Conservation (phyloP, 2,888 invertebrate genomes). For the Subacronicta megacephala region DNA sequence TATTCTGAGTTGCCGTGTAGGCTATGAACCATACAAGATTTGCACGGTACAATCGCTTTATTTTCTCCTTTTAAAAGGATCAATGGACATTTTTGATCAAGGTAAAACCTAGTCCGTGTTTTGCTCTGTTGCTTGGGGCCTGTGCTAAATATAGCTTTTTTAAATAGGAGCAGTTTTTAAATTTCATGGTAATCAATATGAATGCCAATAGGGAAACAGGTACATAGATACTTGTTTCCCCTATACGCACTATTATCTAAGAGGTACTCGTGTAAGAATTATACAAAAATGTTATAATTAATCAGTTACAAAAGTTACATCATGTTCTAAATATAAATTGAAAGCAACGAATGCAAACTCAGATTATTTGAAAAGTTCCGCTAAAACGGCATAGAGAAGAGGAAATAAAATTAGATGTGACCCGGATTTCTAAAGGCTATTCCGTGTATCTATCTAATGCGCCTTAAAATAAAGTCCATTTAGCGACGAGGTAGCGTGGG, state of each 20-base stretch:
- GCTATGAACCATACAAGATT: conserved; percentile 66
- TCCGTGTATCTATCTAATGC: conserved; percentile 62
- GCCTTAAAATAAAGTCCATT: conserved; percentile 71
- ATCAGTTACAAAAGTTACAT: conserved; percentile 1
- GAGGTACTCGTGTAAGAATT: neutral
- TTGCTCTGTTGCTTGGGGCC: conserved; percentile 15
- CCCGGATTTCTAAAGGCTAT: conserved; percentile 66
- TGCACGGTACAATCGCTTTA: conserved; percentile 66
- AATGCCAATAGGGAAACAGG: too few relatives aligned
- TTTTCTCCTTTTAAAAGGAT: conserved; percentile 68
- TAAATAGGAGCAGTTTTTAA: conserved; percentile 4
- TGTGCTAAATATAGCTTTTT: conserved; percentile 13
- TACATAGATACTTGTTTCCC: too few relatives aligned
- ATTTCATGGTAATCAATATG: neutral
- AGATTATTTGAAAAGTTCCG: conserved; percentile 59
- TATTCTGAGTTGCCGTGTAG: conserved; percentile 55
- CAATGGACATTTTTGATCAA: conserved; percentile 65
- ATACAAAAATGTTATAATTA: conserved; percentile 1
- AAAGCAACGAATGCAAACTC: conserved; percentile 16
- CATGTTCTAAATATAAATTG: conserved; percentile 12
- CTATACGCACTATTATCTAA: neutral
- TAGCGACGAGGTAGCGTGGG: conserved; percentile 59
- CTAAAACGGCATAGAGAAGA: conserved; percentile 60
- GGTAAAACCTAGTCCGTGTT: conserved; percentile 22
- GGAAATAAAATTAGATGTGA: conserved; percentile 67